Percentiles rank a stretch among this genome's conserved stretches.
phyloP scores from a whole-genome alignment of 2,888 invertebrate genomes.

The Corythucha ciliata region DNA sequence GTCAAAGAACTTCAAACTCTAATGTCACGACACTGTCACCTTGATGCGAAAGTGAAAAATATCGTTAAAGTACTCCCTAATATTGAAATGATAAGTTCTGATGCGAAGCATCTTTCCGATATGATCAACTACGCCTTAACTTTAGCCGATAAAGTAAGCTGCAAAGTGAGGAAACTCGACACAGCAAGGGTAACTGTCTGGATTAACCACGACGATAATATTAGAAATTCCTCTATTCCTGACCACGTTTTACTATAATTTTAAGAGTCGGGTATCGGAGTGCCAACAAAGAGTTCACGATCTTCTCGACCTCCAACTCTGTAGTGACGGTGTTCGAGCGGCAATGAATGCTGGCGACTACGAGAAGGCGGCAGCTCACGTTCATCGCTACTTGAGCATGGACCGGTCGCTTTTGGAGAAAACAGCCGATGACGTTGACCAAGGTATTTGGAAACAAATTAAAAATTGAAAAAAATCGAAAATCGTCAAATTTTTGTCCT shows the following conservation, averaged over 20 bases:
- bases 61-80: constrained; percentile 73
- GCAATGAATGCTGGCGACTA: constrained; percentile 92
- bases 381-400: constrained; percentile 87
- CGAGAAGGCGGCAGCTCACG: constrained; percentile 92
- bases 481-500: background rate
- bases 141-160: constrained; percentile 86
- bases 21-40: constrained; percentile 60
- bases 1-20: constrained; percentile 60
- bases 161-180: constrained; percentile 89
- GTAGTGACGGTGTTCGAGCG: constrained; percentile 93
- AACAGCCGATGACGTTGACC: constrained; percentile 65
- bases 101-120: constrained; percentile 68
- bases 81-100: constrained; percentile 64
- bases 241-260: constrained; percentile 11
- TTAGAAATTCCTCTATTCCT: background rate
- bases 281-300: constrained; percentile 92
- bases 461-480: background rate
- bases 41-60: constrained; percentile 70
- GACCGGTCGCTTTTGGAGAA: constrained; percentile 72
- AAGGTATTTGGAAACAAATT: constrained; percentile 41
- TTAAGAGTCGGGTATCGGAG: constrained; percentile 78
- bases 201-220: background rate
- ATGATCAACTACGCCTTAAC: constrained; percentile 82
- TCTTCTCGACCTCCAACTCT: constrained; percentile 85
- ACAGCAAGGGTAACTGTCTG: constrained; percentile 64